Evolutionary conservation across 2,113 vertebrate species (phyloP), one percentile per base, ranked within the genome.

Genomic region (Pelvicachromis taeniatus): DNA sequence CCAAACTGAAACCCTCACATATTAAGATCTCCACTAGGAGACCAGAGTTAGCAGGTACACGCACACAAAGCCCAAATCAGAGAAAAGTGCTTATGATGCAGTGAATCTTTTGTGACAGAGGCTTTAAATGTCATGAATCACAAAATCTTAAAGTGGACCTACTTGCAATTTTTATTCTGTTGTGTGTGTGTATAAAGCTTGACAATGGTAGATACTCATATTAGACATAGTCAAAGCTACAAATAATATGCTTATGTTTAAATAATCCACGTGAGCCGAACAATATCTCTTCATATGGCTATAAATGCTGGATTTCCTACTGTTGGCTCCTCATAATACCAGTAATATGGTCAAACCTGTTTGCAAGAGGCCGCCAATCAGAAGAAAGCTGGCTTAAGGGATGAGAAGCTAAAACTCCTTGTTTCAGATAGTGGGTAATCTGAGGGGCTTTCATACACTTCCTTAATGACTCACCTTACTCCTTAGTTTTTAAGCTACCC

Each of bases 11-110:
- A 21, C 31, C 90, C 17, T 80, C 91, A 11, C 83, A 91, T 48
- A 93, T 97, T 81, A 84, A 61, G 58, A 90, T 97, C 63, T 97
- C 96, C 31, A 96, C 91, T 10, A 94, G 95, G 88, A 91, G 85
- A 84, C 95, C 96, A 48, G 95, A 97, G 54, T 84, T 77, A 48
- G 83, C 96, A 83, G 91, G 95, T 97, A 90, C 85, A 91, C 59
- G 10, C 2, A 4, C 42, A 45, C 7, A 68, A 73, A 19, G 5
- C 23, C 9, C 40, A 48, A n/a, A 26, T 19, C 17, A 13, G 21
- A 48, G 13, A 31, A 29, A 21, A 82, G 19, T n/a, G 21, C 42
- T 19, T 19, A 40, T 45, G 21, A 48, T 4, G 42, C 42, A 50
- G 4, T 31, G 23, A 45, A 50, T 29, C 31, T 29, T 2, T 45